A percentile compares a stretch with the other conserved stretches of the same genome.
phyloP scores from a whole-genome alignment of 2,113 vertebrate genomes.

The Prochilodus magdalenae region DNA sequence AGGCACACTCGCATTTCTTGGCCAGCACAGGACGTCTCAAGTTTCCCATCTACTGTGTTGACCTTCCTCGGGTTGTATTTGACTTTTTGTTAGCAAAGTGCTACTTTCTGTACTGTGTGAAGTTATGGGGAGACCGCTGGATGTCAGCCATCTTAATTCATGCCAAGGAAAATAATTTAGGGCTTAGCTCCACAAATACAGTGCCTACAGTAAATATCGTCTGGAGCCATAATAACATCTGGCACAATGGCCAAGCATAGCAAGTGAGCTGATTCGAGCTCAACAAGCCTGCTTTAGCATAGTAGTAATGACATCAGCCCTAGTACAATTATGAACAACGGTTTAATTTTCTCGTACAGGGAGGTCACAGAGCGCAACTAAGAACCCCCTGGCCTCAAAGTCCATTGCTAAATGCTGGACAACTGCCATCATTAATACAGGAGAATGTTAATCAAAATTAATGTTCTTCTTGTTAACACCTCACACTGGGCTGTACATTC shows the following conservation, averaged over 20 bases:
- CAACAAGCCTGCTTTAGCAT: background rate
- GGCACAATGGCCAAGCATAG: slow-evolving; percentile 20
- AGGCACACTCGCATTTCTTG: slow-evolving; percentile 14
- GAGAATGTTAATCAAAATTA: background rate
- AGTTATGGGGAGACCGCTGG: slow-evolving; percentile 29
- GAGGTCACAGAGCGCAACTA: background rate
- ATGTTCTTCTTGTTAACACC: background rate
- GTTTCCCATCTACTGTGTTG: slow-evolving; percentile 45
- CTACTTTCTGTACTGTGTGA: slow-evolving; percentile 6
- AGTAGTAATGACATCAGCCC: slow-evolving; percentile 30
- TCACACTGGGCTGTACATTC: background rate
- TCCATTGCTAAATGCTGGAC: background rate
- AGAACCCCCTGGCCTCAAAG: background rate
- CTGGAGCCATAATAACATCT: slow-evolving; percentile 34
- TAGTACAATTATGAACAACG: slow-evolving; percentile 5
- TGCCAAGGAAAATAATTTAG: slow-evolving; percentile 47
- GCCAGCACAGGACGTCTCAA: slow-evolving; percentile 15
- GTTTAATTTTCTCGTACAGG: slow-evolving; percentile 14
- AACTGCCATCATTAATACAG: background rate
- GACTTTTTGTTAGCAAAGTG: background rate
- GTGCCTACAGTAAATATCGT: slow-evolving; percentile 35
- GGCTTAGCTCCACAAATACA: slow-evolving; percentile 31
- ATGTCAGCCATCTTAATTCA: slow-evolving; percentile 23
- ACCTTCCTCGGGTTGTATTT: slow-evolving; percentile 37
- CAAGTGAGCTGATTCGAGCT: slow-evolving; percentile 16